Evolutionary conservation across 2,113 vertebrate species (phyloP).

Genomic region (Capreolus pygargus): DNA sequence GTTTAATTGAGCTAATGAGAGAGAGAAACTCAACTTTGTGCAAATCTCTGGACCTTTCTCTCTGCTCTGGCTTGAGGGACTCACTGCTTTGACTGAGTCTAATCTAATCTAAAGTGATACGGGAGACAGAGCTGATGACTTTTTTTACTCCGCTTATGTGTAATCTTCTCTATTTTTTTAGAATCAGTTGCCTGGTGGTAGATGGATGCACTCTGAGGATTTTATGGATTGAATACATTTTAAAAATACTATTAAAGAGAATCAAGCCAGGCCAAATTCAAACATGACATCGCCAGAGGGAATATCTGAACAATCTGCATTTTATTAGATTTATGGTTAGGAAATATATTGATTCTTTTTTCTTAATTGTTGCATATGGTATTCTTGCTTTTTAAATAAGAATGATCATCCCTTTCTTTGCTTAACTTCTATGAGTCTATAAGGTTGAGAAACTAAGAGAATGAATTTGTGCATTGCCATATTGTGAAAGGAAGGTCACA

Average conservation of each 20-base stretch:
- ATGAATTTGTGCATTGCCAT: not conserved
- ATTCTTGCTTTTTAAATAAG: constrained; percentile 22
- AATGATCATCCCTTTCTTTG: not conserved
- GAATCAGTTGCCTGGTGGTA: not conserved
- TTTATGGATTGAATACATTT: constrained; percentile 47
- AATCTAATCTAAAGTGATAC: not conserved
- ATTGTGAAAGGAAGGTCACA: not conserved
- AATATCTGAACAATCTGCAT: constrained; percentile 22
- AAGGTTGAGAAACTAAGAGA: not conserved
- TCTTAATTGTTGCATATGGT: not conserved
- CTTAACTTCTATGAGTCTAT: not conserved
- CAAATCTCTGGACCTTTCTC: not conserved
- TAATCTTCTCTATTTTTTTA: not conserved
- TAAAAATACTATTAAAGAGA: not conserved
- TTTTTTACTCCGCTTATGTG: not conserved
- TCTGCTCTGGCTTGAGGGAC: not conserved
- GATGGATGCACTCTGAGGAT: not conserved
- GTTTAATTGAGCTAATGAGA: constrained; percentile 10
- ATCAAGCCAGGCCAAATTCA: not conserved
- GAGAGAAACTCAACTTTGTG: not conserved
- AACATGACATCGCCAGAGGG: constrained; percentile 14
- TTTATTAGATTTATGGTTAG: constrained; percentile 39
- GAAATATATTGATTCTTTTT: not conserved
- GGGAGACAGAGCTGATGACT: not conserved
- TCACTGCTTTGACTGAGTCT: not conserved